A percentile compares a stretch with the other conserved stretches of the same genome.
Evolutionary conservation across 2,888 invertebrate species (phyloP).

Genomic region (Antheraea yamamai): DNA sequence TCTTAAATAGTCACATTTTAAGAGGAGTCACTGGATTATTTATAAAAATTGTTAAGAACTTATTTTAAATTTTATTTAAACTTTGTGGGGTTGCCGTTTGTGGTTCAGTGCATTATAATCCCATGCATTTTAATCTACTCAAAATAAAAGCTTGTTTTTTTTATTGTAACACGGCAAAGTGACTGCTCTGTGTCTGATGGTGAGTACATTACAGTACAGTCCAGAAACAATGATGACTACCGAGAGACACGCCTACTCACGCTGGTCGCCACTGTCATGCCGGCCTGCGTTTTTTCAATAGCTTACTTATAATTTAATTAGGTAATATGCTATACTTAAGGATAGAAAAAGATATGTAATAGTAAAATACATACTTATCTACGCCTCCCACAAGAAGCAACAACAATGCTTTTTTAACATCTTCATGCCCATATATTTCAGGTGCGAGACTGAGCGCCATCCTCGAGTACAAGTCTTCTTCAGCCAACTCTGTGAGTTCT

Average conservation of each 20-base stretch:
- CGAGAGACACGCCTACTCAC: too few relatives aligned
- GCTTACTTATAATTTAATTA: too few relatives aligned
- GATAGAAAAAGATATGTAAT: neutral
- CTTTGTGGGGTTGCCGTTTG: neutral
- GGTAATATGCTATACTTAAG: neutral
- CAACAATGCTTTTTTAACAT: constrained; percentile 98
- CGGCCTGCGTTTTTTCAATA: too few relatives aligned
- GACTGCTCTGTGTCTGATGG: too few relatives aligned
- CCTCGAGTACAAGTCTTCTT: constrained; percentile 95
- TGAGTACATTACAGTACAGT: too few relatives aligned
- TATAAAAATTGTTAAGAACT: neutral
- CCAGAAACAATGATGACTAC: too few relatives aligned
- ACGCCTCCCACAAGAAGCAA: constrained; percentile 96
- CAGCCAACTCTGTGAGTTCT: constrained; percentile 90
- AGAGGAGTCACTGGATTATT: neutral
- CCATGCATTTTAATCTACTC: neutral
- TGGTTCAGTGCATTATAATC: neutral
- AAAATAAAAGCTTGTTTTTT: neutral
- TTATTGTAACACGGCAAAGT: too few relatives aligned
- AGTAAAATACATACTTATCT: constrained; percentile 81
- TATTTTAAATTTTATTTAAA: neutral
- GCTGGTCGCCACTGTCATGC: too few relatives aligned
- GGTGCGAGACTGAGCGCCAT: constrained; percentile 97
- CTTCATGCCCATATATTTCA: constrained; percentile 99
- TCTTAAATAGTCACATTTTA: neutral